Evolutionary conservation across 2,797 vertebrate species (phyloP).

Genomic region (Xerus rutilus): DNA sequence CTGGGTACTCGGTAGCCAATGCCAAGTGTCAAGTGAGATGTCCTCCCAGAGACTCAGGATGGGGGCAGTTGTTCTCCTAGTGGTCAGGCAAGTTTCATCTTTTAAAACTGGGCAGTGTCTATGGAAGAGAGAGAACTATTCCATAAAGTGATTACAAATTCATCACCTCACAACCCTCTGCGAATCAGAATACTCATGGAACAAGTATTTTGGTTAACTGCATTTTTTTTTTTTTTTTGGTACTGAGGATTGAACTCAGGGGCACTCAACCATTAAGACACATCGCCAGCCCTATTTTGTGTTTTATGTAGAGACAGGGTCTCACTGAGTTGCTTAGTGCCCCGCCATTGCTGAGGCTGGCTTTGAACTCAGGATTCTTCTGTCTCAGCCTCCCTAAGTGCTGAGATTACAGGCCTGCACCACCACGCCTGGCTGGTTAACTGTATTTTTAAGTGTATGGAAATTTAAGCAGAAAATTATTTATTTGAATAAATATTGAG

Average conservation of each 20-base stretch:
- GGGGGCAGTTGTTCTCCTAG: rapidly evolving
- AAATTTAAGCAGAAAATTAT: slow-evolving; percentile 23
- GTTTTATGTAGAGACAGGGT: too few relatives aligned
- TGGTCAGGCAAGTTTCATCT: background rate
- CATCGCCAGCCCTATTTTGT: too few relatives aligned
- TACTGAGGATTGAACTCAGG: too few relatives aligned
- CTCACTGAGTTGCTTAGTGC: too few relatives aligned
- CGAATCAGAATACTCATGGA: background rate
- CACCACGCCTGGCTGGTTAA: background rate
- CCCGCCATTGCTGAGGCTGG: too few relatives aligned
- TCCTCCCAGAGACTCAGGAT: background rate
- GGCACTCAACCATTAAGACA: too few relatives aligned
- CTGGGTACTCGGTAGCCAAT: background rate
- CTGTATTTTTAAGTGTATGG: slow-evolving; percentile 3
- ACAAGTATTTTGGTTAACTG: background rate
- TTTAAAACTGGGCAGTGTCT: background rate
- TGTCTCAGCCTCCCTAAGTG: too few relatives aligned
- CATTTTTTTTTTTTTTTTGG: background rate
- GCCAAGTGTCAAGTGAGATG: background rate
- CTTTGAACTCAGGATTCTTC: too few relatives aligned
- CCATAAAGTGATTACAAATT: background rate
- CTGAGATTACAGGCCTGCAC: too few relatives aligned
- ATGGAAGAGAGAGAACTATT: background rate
- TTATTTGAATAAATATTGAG: background rate
- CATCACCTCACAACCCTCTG: background rate